phyloP scores from a whole-genome alignment of 2,888 invertebrate genomes.

The Branchipolynoe longqiensis region DNA sequence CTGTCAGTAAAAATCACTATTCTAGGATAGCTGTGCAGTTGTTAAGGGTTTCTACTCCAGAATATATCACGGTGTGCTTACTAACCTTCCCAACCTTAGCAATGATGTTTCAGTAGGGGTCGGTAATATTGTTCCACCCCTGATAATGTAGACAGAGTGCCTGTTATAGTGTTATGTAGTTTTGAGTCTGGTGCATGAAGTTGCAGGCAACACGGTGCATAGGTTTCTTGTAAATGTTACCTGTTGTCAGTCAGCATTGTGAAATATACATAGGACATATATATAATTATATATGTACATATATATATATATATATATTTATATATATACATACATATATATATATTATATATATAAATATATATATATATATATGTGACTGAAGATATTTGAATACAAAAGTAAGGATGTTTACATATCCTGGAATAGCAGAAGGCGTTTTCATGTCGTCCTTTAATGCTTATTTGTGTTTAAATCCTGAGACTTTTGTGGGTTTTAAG shows the following conservation, averaged over 20 bases:
- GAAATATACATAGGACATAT: slow-evolving; percentile 36
- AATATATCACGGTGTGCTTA: too few species aligned
- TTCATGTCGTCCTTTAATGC: too few species aligned
- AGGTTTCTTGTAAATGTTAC: not conserved
- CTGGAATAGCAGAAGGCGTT: too few species aligned
- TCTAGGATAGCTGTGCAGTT: too few species aligned
- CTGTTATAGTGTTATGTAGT: slow-evolving; percentile 30
- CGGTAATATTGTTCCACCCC: not conserved
- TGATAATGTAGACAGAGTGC: not conserved
- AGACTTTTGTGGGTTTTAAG: too few species aligned
- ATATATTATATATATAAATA: not conserved
- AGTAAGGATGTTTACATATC: too few species aligned
- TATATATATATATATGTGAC: not conserved
- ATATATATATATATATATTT: not conserved
- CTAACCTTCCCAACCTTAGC: too few species aligned
- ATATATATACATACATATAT: not conserved
- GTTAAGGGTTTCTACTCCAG: too few species aligned
- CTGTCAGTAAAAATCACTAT: too few species aligned
- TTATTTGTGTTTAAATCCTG: too few species aligned
- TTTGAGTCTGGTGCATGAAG: not conserved
- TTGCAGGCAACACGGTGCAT: slow-evolving; percentile 44
- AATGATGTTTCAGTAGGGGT: too few species aligned
- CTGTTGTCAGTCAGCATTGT: slow-evolving; percentile 27
- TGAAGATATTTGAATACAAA: not conserved
- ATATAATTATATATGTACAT: slow-evolving; percentile 1